Evolutionary conservation across 2,888 invertebrate species (phyloP), one percentile per base, ranked within the genome.

Genomic region (Neocrepidodera transversa): DNA sequence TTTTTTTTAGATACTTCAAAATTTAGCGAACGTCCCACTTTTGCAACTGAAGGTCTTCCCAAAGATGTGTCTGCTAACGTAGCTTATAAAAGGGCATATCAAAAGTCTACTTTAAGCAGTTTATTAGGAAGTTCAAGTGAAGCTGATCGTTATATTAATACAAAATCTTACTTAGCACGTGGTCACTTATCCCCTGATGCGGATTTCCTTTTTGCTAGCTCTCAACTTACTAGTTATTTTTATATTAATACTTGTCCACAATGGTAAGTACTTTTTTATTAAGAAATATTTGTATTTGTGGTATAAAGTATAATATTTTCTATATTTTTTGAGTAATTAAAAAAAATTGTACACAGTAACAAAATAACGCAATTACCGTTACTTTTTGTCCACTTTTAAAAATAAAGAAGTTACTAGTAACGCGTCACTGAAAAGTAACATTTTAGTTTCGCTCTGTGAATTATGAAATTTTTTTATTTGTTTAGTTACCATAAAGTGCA

Each of bases 141-240:
- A 32, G 74, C 77, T 0, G 64, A 77, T 20, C 59, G 70, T 7
- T 82, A 78, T 60, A 71, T 81, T 7, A 74, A 68, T 43, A 60
- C 66, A 6, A 72, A 68, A 20, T 76, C 74, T 7, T 82, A 72
- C 69, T 64, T 83, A 53, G 73, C 82, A 1, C 56, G 60, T 18
- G 84, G 84, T 2, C 84, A 85, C 68, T 71, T 84, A 45, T 74
- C 83, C 2, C 83, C 84, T 5, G 81, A 81, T 70, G 82, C 80
- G 2, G 84, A 85, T 73, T 83, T 83, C 70, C 70, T 82, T 36
- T 78, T 80, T 60, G 76, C 78, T 4, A 76, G 79, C 50, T 79
- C 79, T 64, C 82, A 83, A 66, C 77, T 77, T 54, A 74, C 81
- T 1, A 83, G 83, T 1, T 84, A 82, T 68, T 84, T 79, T 68